phyloP scores from a whole-genome alignment of 1,140 invertebrate species.

The Dermatophagoides farinae region DNA sequence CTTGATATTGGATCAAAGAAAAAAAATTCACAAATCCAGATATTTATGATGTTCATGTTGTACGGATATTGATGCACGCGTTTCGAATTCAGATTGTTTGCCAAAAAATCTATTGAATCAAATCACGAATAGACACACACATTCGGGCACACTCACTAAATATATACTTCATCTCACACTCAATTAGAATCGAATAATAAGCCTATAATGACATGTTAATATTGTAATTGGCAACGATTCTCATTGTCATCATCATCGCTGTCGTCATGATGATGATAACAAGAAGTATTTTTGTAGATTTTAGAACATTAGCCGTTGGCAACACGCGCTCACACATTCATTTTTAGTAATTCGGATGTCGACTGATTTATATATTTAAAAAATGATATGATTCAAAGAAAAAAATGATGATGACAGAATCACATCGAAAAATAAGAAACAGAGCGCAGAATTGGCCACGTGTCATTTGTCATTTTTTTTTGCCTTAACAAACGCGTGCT shows the following conservation, averaged over 20 bases:
- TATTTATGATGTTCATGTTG: background rate
- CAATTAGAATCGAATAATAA: conserved; percentile 3
- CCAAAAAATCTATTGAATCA: background rate
- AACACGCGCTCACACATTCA: background rate
- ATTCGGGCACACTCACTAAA: background rate
- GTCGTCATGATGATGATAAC: background rate
- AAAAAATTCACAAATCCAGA: background rate
- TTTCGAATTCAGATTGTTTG: background rate
- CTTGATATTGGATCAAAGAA: background rate
- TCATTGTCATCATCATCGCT: background rate
- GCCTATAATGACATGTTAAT: conserved; percentile 6
- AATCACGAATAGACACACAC: background rate
- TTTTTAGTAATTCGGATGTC: background rate
- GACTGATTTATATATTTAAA: background rate
- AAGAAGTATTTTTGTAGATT: background rate
- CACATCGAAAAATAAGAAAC: no score
- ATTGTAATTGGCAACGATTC: background rate
- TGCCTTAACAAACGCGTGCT: no score
- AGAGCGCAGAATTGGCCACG: no score
- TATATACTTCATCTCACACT: background rate
- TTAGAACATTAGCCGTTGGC: background rate
- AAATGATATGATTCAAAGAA: background rate
- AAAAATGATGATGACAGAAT: no score
- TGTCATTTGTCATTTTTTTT: no score
- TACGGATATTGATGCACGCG: background rate